Percentiles rank a stretch among this genome's conserved stretches.
These are phyloP conservation scores for Caenorhabditis japonica DNA, from an alignment of 2,888 invertebrate species.

Conservation along the genomic window DNA sequence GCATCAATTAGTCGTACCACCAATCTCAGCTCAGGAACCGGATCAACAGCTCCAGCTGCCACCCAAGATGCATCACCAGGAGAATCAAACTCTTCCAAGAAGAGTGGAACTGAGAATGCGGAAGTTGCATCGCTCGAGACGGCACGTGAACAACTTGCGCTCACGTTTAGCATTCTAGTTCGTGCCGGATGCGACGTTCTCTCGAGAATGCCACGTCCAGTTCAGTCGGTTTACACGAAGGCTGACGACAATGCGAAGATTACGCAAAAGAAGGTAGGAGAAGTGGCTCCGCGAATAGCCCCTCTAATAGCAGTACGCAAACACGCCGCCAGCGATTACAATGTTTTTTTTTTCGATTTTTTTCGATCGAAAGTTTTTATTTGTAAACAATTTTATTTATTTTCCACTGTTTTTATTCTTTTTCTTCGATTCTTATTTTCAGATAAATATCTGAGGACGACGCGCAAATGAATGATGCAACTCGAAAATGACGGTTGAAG, in stretches of 20 bases:
- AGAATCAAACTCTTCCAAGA: constrained; percentile 9
- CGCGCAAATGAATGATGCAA: not conserved
- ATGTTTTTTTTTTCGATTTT: too few relatives aligned
- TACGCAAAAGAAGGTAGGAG: constrained; percentile 19
- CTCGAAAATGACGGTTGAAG: not conserved
- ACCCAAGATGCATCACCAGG: constrained; percentile 8
- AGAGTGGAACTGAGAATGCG: not conserved
- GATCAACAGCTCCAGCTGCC: not conserved
- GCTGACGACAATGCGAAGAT: constrained; percentile 22
- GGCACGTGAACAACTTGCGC: constrained; percentile 38
- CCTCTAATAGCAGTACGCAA: too few relatives aligned
- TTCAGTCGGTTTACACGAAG: constrained; percentile 9
- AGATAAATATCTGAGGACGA: too few relatives aligned
- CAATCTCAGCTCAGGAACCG: not conserved
- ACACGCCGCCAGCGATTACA: too few relatives aligned
- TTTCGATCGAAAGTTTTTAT: too few relatives aligned
- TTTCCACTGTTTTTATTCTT: too few relatives aligned
- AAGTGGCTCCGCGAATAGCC: too few relatives aligned
- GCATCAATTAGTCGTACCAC: not conserved
- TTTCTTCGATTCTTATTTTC: too few relatives aligned
- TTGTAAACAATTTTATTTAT: too few relatives aligned
- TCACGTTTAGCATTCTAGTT: constrained; percentile 46
- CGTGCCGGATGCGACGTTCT: constrained; percentile 48
- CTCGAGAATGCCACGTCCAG: constrained; percentile 30
- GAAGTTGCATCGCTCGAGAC: constrained; percentile 21